A percentile compares a stretch with the other conserved stretches of the same genome.
Evolutionary conservation across 2,113 vertebrate genomes (phyloP).

Genomic region (Oreochromis spilurus): DNA sequence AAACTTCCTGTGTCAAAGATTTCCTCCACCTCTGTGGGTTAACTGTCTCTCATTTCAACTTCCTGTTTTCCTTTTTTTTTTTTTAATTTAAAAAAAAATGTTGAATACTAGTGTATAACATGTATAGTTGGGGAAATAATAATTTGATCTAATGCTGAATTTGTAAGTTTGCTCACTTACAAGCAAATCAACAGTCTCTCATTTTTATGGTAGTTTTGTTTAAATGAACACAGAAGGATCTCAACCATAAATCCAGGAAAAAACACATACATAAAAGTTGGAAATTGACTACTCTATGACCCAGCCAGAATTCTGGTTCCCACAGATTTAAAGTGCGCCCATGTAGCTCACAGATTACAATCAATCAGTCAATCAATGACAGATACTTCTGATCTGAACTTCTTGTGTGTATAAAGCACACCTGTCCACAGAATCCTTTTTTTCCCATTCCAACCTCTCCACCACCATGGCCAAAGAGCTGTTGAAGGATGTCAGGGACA

Average conservation of each 20-base stretch:
- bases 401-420: background rate
- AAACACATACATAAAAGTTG: background rate
- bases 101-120: background rate
- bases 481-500: fast-evolving
- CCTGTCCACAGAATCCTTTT: background rate
- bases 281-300: background rate
- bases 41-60: background rate
- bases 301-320: background rate
- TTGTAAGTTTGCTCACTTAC: background rate
- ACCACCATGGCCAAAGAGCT: background rate
- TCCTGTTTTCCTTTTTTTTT: no score
- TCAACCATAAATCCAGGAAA: background rate
- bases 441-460: background rate
- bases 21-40: background rate
- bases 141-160: background rate
- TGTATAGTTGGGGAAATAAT: background rate
- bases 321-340: background rate
- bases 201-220: background rate
- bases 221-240: background rate
- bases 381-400: background rate
- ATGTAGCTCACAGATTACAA: background rate
- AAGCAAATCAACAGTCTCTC: background rate
- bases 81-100: background rate
- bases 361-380: background rate
- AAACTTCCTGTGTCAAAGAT: background rate